Conservation (phyloP, 2,797 vertebrate genomes). For the Artibeus lituratus region DNA sequence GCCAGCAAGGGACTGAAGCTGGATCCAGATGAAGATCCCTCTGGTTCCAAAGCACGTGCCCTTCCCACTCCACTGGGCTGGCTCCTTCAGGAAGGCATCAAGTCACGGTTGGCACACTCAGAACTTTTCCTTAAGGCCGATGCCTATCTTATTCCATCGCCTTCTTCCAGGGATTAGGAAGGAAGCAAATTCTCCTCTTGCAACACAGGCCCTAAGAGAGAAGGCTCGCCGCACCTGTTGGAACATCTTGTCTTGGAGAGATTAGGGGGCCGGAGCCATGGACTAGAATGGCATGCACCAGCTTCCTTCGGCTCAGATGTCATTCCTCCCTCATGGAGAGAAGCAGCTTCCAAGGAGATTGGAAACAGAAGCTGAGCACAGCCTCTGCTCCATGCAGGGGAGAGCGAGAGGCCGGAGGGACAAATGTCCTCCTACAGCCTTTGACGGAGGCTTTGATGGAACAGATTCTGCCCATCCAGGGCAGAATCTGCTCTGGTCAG, state of each 20-base stretch:
- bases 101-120: not conserved
- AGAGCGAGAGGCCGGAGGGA: not conserved
- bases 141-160: not conserved
- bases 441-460: not conserved
- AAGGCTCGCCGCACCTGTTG: slow-evolving; percentile 21
- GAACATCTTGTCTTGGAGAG: not conserved
- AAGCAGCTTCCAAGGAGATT: not conserved
- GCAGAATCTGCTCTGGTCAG: not conserved
- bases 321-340: not conserved
- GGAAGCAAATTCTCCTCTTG: slow-evolving; percentile 1
- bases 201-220: not conserved
- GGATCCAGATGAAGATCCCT: not conserved
- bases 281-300: not conserved
- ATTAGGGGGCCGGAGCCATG: not conserved
- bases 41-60: not conserved
- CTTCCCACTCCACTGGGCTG: not conserved
- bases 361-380: not conserved
- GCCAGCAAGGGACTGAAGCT: not conserved
- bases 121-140: not conserved
- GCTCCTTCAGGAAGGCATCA: not conserved
- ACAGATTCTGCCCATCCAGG: not conserved
- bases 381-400: not conserved
- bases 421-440: not conserved
- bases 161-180: not conserved
- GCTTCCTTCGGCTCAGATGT: not conserved